phyloP scores from a whole-genome alignment of 2,113 vertebrate genomes.

The Saguinus midas region DNA sequence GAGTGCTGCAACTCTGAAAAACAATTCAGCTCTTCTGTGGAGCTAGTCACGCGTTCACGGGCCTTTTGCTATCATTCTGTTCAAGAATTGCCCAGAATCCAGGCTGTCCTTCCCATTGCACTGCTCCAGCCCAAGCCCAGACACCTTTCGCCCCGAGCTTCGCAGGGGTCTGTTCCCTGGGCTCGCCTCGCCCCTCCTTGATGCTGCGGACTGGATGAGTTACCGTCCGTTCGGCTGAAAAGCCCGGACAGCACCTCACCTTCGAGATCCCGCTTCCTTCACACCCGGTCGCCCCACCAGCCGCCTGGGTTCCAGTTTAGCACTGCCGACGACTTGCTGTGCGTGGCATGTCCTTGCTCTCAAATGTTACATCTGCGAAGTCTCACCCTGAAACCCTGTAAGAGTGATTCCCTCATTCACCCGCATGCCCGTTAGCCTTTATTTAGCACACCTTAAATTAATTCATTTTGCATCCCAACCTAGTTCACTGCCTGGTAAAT shows the following conservation, averaged over 20 bases:
- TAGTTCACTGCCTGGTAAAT: conserved; percentile 33
- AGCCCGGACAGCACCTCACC: not conserved
- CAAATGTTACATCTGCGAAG: conserved; percentile 53
- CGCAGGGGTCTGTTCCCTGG: not conserved
- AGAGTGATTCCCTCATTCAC: conserved; percentile 34
- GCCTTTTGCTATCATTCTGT: not conserved
- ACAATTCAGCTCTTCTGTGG: conserved; percentile 9
- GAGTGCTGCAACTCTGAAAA: conserved; percentile 23
- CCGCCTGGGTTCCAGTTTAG: conserved; percentile 25
- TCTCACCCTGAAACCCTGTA: conserved; percentile 44
- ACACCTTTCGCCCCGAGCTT: not conserved
- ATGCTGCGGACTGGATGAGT: not conserved
- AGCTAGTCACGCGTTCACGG: conserved; percentile 19
- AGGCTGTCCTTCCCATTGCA: not conserved
- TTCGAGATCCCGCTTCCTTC: conserved; percentile 2
- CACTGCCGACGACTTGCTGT: not conserved
- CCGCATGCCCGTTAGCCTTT: not conserved
- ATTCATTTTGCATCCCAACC: conserved; percentile 24
- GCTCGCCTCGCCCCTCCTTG: not conserved
- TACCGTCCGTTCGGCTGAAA: conserved; percentile 10
- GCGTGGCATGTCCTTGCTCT: conserved; percentile 34
- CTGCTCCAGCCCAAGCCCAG: not conserved
- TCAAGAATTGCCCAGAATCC: not conserved
- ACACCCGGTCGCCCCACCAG: not conserved
- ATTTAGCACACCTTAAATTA: conserved; percentile 15